Evolutionary conservation across 53 echinoderm and acorn worm genomes (phyloP).

Genomic region (Luidia sarsii): DNA sequence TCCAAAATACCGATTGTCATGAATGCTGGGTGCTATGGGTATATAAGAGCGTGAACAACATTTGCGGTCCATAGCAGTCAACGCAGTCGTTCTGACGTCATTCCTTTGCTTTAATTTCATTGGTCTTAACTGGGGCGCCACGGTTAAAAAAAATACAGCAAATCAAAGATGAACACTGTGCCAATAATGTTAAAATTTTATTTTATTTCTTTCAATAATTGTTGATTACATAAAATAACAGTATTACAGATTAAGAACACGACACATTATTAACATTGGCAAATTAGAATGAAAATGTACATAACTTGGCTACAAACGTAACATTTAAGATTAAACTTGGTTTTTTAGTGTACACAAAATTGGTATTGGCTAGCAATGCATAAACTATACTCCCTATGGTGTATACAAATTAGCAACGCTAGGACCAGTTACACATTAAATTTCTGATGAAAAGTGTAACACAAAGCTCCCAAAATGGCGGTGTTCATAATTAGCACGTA

Average conservation of each 20-base stretch:
- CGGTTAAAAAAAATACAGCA: too few species aligned
- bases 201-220: conserved; percentile 8
- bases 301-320: not conserved
- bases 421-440: not conserved
- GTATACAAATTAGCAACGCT: not conserved
- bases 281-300: conserved; percentile 24
- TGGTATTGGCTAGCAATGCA: not conserved
- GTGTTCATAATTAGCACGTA: not conserved
- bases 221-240: conserved; percentile 43
- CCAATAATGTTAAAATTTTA: too few species aligned
- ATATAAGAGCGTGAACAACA: too few species aligned
- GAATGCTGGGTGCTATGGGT: too few species aligned
- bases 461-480: not conserved
- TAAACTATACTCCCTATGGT: not conserved
- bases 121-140: too few species aligned
- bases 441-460: not conserved
- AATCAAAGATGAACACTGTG: too few species aligned
- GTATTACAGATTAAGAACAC: not conserved
- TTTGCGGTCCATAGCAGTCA: too few species aligned
- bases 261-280: conserved; percentile 18
- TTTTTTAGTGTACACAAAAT: not conserved
- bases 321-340: not conserved
- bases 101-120: too few species aligned
- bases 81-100: too few species aligned
- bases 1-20: too few species aligned